A percentile compares a stretch with the other conserved stretches of the same genome.
phyloP scores from a whole-genome alignment of 2,113 vertebrate species.

The Chunga burmeisteri region DNA sequence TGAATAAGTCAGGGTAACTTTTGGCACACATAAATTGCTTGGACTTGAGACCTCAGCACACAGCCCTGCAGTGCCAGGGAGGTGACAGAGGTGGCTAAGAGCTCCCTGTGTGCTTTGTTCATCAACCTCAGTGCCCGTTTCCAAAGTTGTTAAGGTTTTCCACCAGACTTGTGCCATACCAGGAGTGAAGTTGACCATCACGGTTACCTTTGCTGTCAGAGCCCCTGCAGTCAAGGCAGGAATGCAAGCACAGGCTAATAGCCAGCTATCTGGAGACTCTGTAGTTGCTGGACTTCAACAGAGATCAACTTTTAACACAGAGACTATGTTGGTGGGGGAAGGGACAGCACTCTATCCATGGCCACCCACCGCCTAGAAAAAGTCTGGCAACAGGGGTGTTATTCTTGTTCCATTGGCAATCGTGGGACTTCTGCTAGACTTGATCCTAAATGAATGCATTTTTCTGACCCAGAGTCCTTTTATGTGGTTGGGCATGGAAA shows the following conservation, averaged over 20 bases:
- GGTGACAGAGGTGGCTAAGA: not conserved
- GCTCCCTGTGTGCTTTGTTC: not conserved
- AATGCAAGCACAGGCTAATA: conserved; percentile 30
- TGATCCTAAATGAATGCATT: conserved; percentile 73
- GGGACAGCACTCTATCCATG: conserved; percentile 42
- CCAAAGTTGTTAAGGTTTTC: not conserved
- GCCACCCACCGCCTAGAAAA: conserved; percentile 69
- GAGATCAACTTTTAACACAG: conserved; percentile 49
- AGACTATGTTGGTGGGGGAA: conserved; percentile 55
- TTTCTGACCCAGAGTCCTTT: conserved; percentile 64
- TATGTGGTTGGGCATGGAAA: conserved; percentile 68
- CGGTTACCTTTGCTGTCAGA: conserved; percentile 5
- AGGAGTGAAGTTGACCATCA: conserved; percentile 41
- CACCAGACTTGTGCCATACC: not conserved
- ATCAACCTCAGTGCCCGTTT: not conserved
- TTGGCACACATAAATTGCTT: not conserved
- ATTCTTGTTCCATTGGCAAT: conserved; percentile 69
- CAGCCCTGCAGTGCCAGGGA: not conserved
- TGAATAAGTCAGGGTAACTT: not conserved
- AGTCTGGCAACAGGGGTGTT: conserved; percentile 70
- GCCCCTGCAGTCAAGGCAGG: conserved; percentile 12
- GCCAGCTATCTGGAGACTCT: conserved; percentile 11
- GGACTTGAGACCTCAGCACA: not conserved
- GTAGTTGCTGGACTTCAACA: conserved; percentile 42
- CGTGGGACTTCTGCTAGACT: conserved; percentile 65